These are phyloP conservation scores for Rosalia funebris DNA, from an alignment of 2,888 invertebrate genomes.

Conservation along the genomic window DNA sequence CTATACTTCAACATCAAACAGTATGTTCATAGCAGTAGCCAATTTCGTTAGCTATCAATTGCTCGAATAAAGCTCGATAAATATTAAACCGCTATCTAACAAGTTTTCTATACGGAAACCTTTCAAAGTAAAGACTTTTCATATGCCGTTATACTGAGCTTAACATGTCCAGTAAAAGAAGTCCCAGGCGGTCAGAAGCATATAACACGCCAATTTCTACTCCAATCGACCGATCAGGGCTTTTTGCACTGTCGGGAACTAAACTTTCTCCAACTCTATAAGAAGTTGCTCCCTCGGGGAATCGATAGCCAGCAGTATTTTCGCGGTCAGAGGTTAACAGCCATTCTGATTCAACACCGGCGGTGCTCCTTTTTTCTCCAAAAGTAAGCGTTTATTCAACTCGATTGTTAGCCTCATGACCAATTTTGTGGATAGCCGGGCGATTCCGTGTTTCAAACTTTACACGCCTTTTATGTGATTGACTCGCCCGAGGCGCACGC, in stretches of 20 bases:
- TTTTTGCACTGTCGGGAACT: slow-evolving; percentile 56
- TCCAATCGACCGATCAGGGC: slow-evolving; percentile 60
- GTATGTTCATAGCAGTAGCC: too few species aligned
- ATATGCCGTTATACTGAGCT: slow-evolving; percentile 16
- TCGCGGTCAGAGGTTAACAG: slow-evolving; percentile 58
- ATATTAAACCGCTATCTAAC: too few species aligned
- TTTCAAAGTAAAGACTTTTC: slow-evolving; percentile 11
- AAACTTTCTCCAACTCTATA: slow-evolving; percentile 57
- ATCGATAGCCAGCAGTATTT: slow-evolving; percentile 52
- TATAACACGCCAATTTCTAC: slow-evolving; percentile 62
- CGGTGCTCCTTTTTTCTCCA: slow-evolving; percentile 43
- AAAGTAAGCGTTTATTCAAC: slow-evolving; percentile 23
- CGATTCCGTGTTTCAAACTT: slow-evolving; percentile 7
- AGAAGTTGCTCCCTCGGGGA: slow-evolving; percentile 51
- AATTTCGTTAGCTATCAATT: too few species aligned
- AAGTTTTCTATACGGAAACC: too few species aligned
- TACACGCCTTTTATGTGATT: background rate
- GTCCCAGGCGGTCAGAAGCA: slow-evolving; percentile 57
- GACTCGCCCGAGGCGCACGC: background rate
- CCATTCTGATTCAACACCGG: slow-evolving; percentile 57
- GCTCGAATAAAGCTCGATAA: too few species aligned
- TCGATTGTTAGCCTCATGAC: slow-evolving; percentile 18
- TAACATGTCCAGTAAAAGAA: slow-evolving; percentile 42
- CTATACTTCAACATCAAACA: too few species aligned
- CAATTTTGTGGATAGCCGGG: slow-evolving; percentile 14